phyloP scores from a whole-genome alignment of 2,113 vertebrate species.

The Poicephalus gulielmi region DNA sequence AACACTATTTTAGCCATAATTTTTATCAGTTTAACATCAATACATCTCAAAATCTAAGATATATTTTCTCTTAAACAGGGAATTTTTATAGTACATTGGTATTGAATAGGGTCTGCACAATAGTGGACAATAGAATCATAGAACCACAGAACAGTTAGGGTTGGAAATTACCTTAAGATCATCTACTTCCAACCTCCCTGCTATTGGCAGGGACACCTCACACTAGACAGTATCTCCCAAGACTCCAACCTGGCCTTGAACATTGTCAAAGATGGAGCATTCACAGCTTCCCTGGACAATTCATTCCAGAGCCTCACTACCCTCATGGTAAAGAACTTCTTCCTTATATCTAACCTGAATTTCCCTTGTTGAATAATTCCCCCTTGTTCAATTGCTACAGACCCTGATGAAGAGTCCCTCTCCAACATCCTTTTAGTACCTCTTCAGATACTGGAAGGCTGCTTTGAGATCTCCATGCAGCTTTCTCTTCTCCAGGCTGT shows the following conservation, averaged over 20 bases:
- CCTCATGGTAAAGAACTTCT: neutral
- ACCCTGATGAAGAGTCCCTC: no score
- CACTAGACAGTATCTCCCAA: neutral
- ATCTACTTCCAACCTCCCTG: neutral
- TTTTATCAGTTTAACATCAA: neutral
- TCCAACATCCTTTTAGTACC: no score
- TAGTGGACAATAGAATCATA: neutral
- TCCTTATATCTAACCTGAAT: neutral
- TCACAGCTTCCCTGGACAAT: neutral
- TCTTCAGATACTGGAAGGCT: no score
- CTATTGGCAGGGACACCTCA: neutral
- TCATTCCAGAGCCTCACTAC: neutral
- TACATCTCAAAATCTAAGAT: rapidly evolving
- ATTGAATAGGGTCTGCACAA: neutral
- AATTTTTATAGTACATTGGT: neutral
- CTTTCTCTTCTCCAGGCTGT: no score
- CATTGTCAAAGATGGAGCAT: neutral
- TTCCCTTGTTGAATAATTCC: neutral
- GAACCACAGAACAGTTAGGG: neutral
- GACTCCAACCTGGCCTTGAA: neutral
- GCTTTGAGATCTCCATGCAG: no score
- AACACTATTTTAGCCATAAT: neutral
- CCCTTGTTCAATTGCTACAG: no score
- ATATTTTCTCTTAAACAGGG: neutral
- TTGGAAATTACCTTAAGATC: neutral